Evolutionary conservation across 1,140 invertebrate genomes (phyloP), one percentile per base, ranked within the genome.

Genomic region (Aradophagus sp.): DNA sequence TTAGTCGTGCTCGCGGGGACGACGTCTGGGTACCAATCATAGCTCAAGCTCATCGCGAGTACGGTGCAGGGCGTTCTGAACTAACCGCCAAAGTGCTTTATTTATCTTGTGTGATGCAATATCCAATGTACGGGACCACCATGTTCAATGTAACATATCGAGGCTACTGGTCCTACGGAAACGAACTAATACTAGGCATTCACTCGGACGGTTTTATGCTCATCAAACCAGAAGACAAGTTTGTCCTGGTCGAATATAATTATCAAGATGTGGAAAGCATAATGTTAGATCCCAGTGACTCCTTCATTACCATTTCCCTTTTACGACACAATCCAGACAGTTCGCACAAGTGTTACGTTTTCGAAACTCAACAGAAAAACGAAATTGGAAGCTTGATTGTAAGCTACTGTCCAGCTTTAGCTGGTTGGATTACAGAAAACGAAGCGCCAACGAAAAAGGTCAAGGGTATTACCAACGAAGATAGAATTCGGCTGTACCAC

Each of bases 31-130:
- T 95, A 1, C 93, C 92, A 10, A 94, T 95, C 69, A 88, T 96
- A 38, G 91, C 93, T 4, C 93, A 95, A 86, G 94, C 94, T 1
- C 94, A 96, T 84, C 87, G 91, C 13, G 93, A 95, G 80, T 98
- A 97, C 79, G 96, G 96, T 19, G 92, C 92, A 2, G 95, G 95
- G 0, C 92, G 97, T 70, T 91, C 93, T 4, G 95, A 97, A 78
- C 81, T 97, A 16, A 95, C 96, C 2, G 94, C 95, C 1, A 97
- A 97, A 85, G 95, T 97, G 5, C 89, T 97, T 71, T 98, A 98
- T 82, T 85, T 98, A 35, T 96, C 95, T 0, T 97, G 96, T 78
- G 96, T 98, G 0, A 98, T 97, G 94, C 96, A 98, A 84, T 98
- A 97, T 83, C 95, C 96, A 0, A 87, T 98, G 0, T 98, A 98